phyloP scores from a whole-genome alignment of 2,113 vertebrate species.

The Rhynchopsitta pachyrhyncha region DNA sequence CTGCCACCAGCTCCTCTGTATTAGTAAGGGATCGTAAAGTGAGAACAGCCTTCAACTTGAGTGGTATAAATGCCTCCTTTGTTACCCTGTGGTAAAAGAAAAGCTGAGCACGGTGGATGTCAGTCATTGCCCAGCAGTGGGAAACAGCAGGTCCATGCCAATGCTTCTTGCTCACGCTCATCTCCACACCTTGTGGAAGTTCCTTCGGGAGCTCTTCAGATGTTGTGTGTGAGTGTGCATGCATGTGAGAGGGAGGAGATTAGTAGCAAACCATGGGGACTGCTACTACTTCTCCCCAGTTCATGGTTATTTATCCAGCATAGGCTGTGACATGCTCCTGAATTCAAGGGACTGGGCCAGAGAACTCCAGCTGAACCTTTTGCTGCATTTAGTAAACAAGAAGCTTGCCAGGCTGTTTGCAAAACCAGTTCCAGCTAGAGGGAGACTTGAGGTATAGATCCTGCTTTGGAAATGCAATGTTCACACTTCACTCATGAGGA shows the following conservation, averaged over 20 bases:
- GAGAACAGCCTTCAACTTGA: background rate
- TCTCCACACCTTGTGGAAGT: background rate
- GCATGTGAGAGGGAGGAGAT: background rate
- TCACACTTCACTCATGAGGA: background rate
- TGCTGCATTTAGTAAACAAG: background rate
- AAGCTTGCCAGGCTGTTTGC: background rate
- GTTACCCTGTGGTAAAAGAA: background rate
- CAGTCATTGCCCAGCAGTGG: background rate
- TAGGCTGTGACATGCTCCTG: background rate
- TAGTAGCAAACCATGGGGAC: background rate
- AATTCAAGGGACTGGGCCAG: background rate
- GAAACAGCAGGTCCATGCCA: background rate
- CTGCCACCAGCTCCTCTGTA: background rate
- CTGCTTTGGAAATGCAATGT: background rate
- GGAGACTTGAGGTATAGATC: background rate
- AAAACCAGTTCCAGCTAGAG: background rate
- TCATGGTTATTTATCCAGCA: background rate
- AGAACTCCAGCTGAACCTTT: background rate
- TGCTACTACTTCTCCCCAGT: background rate
- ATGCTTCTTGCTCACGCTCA: accelerated
- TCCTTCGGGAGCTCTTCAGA: background rate
- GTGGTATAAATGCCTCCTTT: background rate
- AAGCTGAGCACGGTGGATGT: accelerated
- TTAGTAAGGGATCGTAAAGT: background rate
- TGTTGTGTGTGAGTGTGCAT: background rate